A percentile compares a stretch with the other conserved stretches of the same genome.
Conservation (phyloP, 2,888 invertebrate species). For the Abrostola triplasia region DNA sequence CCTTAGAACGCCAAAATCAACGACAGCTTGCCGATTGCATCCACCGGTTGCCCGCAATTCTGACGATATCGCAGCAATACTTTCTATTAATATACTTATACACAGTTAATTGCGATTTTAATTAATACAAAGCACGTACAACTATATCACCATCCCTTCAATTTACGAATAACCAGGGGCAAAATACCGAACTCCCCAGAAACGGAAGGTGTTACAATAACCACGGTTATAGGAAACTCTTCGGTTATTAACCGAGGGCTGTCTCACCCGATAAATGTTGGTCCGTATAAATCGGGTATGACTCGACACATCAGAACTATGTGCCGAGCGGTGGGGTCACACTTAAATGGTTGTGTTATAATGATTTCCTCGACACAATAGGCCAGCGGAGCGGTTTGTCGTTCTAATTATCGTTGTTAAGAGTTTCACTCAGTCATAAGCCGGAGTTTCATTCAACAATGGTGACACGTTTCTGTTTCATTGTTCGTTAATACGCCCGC, state of each 20-base stretch:
- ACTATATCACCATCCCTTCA: slow-evolving; percentile 32
- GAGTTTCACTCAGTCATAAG: slow-evolving; percentile 68
- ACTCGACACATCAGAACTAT: slow-evolving; percentile 23
- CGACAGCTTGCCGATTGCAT: no score
- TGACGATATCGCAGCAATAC: no score
- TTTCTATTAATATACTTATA: no score
- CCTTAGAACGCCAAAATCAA: no score
- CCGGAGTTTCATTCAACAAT: slow-evolving; percentile 68
- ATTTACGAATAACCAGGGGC: slow-evolving; percentile 47
- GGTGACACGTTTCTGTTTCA: slow-evolving; percentile 73
- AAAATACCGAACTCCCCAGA: slow-evolving; percentile 38
- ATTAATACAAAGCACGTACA: slow-evolving; percentile 24
- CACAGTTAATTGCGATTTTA: slow-evolving; percentile 19
- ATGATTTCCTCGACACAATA: slow-evolving; percentile 59
- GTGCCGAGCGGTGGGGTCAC: slow-evolving; percentile 27
- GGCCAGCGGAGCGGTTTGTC: slow-evolving; percentile 59
- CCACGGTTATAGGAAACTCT: slow-evolving; percentile 51
- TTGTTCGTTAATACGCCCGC: slow-evolving; percentile 72
- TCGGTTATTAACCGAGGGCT: slow-evolving; percentile 43
- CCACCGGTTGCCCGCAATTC: no score
- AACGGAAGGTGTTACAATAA: slow-evolving; percentile 53
- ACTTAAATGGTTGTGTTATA: slow-evolving; percentile 48
- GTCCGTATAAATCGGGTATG: slow-evolving; percentile 21
- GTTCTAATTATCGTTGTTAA: slow-evolving; percentile 72
- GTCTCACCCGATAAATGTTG: slow-evolving; percentile 32